Evolutionary conservation across 1,140 invertebrate species (phyloP).

Genomic region (Hestina assimilis): DNA sequence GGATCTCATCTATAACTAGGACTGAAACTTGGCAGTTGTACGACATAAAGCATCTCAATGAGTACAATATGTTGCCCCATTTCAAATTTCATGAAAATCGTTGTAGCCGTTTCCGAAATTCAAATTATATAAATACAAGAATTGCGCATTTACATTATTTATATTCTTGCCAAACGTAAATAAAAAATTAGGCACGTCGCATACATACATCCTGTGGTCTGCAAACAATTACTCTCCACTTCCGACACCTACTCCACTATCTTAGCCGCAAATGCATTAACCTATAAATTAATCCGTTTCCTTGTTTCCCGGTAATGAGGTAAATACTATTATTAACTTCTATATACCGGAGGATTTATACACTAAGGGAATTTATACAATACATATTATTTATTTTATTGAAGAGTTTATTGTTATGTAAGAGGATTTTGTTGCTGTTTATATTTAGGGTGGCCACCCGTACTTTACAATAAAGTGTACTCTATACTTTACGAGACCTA

Average conservation of each 20-base stretch:
- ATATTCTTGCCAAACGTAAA: too few relatives aligned
- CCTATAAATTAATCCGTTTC: conserved; percentile 49
- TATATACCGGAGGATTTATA: background rate
- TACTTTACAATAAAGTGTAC: too few relatives aligned
- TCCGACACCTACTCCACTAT: conserved; percentile 4
- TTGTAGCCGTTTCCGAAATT: too few relatives aligned
- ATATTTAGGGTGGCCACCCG: background rate
- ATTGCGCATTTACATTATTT: too few relatives aligned
- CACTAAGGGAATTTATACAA: background rate
- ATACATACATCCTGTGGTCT: background rate
- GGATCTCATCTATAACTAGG: too few relatives aligned
- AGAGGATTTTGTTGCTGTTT: background rate
- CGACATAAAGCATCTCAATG: too few relatives aligned
- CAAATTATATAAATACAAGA: too few relatives aligned
- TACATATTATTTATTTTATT: background rate
- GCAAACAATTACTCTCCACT: conserved; percentile 4
- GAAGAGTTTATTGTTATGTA: background rate
- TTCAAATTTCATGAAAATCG: too few relatives aligned
- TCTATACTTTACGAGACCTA: too few relatives aligned
- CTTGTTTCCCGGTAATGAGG: conserved; percentile 2
- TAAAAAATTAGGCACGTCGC: too few relatives aligned
- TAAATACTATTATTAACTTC: background rate
- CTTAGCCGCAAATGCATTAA: conserved; percentile 37
- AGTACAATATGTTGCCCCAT: too few relatives aligned
- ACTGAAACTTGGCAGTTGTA: too few relatives aligned